Percentiles rank a stretch among this genome's conserved stretches.
These are phyloP conservation scores for Notothenia coriiceps DNA, from an alignment of 2,113 vertebrate species.

Conservation along the genomic window DNA sequence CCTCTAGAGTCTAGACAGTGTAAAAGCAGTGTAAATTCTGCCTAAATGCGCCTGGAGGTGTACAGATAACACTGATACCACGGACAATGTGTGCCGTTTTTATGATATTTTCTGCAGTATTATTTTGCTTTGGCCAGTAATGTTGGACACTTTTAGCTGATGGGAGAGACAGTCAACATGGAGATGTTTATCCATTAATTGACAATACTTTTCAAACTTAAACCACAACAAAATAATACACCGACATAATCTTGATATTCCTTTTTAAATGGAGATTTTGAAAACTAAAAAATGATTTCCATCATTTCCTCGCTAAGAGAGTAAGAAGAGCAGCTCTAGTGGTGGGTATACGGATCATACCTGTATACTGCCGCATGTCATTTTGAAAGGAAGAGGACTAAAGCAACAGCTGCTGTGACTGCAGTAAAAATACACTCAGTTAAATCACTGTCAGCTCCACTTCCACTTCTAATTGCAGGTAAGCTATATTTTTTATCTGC, in stretches of 20 bases:
- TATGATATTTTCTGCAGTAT: background rate
- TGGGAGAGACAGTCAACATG: background rate
- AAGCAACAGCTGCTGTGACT: constrained; percentile 57
- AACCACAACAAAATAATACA: background rate
- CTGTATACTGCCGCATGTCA: background rate
- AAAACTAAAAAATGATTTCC: too few species aligned
- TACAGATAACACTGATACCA: too few species aligned
- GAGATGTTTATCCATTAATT: background rate
- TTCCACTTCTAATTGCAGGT: constrained; percentile 39
- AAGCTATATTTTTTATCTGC: constrained; percentile 6
- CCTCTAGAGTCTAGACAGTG: too few species aligned
- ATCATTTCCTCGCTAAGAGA: too few species aligned
- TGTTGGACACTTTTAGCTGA: background rate
- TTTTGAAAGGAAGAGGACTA: constrained; percentile 35
- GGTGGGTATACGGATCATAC: constrained; percentile 1
- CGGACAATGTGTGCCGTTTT: too few species aligned
- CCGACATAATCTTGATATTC: background rate
- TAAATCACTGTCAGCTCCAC: background rate
- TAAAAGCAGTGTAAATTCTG: background rate
- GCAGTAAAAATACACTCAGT: background rate
- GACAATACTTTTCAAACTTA: background rate
- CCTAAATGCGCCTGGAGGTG: too few species aligned
- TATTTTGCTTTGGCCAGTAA: background rate
- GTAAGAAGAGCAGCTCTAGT: background rate
- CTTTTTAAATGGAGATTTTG: background rate